These are phyloP conservation scores for Ptychochromis oligacanthus DNA, from an alignment of 2,113 vertebrate species.

Conservation along the genomic window DNA sequence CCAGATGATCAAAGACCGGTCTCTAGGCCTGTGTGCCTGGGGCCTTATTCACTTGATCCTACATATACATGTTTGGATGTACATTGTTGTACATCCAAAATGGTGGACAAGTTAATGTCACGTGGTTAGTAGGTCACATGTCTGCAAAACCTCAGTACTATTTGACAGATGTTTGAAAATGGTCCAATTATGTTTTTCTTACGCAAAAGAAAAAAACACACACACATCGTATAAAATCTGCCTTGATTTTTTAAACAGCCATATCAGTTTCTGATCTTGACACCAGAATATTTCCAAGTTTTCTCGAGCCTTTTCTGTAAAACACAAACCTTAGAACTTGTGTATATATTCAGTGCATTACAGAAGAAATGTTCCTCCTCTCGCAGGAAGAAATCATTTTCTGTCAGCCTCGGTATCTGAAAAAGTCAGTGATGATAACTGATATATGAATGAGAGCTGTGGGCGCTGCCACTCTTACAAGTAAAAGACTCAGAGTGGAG, in stretches of 20 bases:
- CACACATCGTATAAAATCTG: background rate
- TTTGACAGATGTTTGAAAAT: background rate
- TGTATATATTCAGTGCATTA: background rate
- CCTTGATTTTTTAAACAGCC: background rate
- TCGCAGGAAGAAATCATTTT: background rate
- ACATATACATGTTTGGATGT: too few relatives aligned
- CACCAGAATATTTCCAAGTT: background rate
- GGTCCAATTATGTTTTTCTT: too few relatives aligned
- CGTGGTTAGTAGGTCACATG: too few relatives aligned
- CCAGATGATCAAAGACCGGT: too few relatives aligned
- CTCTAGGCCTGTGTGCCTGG: too few relatives aligned
- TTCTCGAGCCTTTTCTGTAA: background rate
- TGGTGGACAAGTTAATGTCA: too few relatives aligned
- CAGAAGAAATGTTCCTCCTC: background rate
- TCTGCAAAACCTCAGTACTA: too few relatives aligned
- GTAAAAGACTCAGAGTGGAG: background rate
- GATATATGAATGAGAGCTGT: background rate
- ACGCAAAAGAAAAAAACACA: too few relatives aligned
- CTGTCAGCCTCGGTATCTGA: accelerated
- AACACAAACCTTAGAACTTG: background rate
- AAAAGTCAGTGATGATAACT: background rate
- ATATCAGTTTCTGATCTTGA: background rate
- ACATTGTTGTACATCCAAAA: too few relatives aligned
- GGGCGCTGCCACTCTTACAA: background rate
- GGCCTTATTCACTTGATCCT: too few relatives aligned